These are phyloP conservation scores for Gymnocheta viridis DNA, from an alignment of 2,888 invertebrate genomes.

Conservation along the genomic window DNA sequence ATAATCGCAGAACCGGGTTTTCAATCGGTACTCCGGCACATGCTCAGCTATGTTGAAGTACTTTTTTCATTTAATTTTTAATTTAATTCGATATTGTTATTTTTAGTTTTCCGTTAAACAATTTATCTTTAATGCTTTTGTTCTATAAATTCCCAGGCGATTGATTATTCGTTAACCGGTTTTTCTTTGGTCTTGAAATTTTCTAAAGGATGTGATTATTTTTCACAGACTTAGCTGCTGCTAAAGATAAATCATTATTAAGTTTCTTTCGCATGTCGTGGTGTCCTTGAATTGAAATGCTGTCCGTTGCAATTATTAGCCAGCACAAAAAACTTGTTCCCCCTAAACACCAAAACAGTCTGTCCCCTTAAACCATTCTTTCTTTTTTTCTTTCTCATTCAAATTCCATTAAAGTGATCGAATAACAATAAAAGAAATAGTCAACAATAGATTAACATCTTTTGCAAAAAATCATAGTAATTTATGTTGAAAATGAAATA, in stretches of 20 bases:
- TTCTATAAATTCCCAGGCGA: not conserved
- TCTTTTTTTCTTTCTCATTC: not conserved
- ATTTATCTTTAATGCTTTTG: no score
- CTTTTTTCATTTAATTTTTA: no score
- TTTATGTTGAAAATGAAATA: constrained; percentile 31
- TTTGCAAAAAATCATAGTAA: constrained; percentile 8
- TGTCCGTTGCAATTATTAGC: constrained; percentile 17
- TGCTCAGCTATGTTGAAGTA: no score
- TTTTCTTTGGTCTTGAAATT: not conserved
- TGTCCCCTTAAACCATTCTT: not conserved
- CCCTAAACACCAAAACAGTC: not conserved
- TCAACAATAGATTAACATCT: constrained; percentile 50
- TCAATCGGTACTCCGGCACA: no score
- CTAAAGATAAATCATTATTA: not conserved
- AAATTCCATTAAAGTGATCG: constrained; percentile 46
- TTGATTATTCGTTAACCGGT: not conserved
- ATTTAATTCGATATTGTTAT: no score
- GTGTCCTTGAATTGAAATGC: not conserved
- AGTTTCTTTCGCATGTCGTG: constrained; percentile 1
- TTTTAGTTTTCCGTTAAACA: no score
- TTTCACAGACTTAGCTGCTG: not conserved
- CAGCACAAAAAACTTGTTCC: constrained; percentile 10
- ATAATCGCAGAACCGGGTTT: no score
- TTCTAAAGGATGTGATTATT: not conserved
- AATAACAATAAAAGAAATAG: constrained; percentile 62